Conservation (phyloP, 2,113 vertebrate species). For the Zootoca vivipara region DNA sequence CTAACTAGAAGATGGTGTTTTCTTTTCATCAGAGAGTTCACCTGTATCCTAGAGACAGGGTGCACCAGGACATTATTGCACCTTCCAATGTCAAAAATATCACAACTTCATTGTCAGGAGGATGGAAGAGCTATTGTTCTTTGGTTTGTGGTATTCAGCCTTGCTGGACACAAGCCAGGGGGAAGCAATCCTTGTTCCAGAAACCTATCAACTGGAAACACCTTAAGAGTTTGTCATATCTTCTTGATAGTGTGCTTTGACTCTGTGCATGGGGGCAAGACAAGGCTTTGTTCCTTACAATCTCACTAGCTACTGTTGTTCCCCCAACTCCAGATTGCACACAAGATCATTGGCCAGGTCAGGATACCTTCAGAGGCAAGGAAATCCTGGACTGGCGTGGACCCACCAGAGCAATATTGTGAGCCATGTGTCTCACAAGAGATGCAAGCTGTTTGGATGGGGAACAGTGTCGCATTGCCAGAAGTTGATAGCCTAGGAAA, state of each 20-base stretch:
- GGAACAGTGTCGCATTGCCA: neutral
- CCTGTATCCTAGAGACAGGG: neutral
- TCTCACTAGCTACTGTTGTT: neutral
- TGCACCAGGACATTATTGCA: neutral
- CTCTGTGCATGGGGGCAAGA: neutral
- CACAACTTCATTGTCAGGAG: neutral
- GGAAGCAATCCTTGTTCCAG: neutral
- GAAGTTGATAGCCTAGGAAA: neutral
- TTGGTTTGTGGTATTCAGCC: neutral
- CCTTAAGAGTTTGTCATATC: neutral
- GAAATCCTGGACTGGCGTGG: neutral
- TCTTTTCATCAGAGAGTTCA: neutral
- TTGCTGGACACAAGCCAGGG: constrained; percentile 22
- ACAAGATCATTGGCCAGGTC: neutral
- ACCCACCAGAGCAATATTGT: neutral
- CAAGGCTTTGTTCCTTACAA: neutral
- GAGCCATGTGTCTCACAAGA: neutral
- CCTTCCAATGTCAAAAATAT: neutral
- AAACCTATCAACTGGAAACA: neutral
- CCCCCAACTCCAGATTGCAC: neutral
- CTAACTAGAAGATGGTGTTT: neutral
- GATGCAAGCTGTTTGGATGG: neutral
- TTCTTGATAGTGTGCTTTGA: neutral
- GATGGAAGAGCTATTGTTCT: neutral
- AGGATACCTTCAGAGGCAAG: neutral